These are phyloP conservation scores for Lycocorax pyrrhopterus DNA, from an alignment of 2,113 vertebrate genomes.

Conservation along the genomic window DNA sequence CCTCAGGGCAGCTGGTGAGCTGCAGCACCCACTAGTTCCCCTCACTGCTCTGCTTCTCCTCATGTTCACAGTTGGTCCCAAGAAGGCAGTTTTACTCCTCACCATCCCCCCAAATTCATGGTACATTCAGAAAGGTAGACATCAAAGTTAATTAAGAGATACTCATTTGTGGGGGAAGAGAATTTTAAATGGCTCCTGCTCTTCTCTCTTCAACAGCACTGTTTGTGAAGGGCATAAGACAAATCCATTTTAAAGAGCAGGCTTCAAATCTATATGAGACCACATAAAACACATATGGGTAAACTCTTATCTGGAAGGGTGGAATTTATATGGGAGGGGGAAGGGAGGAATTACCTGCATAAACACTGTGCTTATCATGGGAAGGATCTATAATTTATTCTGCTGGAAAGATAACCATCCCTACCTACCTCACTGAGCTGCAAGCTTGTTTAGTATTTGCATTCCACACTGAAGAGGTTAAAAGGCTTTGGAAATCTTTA, in stretches of 20 bases:
- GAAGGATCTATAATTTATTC: conserved; percentile 44
- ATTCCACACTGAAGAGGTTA: conserved; percentile 32
- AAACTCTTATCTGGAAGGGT: conserved; percentile 38
- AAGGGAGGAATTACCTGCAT: neutral
- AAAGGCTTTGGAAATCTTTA: conserved; percentile 39
- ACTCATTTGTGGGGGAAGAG: neutral
- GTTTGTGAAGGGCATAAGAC: neutral
- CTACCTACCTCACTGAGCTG: conserved; percentile 15
- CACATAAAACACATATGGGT: conserved; percentile 15
- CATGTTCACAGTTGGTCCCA: neutral
- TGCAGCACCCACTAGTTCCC: neutral
- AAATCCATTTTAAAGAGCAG: neutral
- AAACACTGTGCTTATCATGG: conserved; percentile 2
- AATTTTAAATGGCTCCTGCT: neutral
- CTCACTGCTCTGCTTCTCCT: neutral
- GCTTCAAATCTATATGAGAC: neutral
- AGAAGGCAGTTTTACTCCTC: neutral
- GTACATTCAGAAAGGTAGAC: neutral
- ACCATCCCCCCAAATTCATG: neutral
- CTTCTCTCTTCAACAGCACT: neutral
- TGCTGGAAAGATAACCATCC: conserved; percentile 25
- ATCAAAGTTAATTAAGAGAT: neutral
- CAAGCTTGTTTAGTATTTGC: conserved; percentile 40
- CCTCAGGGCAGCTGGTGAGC: neutral
- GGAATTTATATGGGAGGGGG: neutral